Evolutionary conservation across 2,888 invertebrate species (phyloP).

Genomic region (Epinotia demarniana): DNA sequence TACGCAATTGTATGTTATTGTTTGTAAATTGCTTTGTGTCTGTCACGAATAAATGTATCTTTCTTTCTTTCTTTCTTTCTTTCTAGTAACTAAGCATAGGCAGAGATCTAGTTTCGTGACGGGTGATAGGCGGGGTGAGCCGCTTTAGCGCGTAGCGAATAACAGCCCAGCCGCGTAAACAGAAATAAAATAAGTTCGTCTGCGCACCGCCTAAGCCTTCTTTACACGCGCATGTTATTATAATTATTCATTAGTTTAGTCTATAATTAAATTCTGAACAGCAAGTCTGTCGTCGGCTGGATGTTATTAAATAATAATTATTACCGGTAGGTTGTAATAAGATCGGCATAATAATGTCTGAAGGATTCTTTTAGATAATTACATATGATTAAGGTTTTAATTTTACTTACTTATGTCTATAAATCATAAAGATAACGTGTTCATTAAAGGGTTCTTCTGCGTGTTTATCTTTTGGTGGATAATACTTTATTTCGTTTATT

Average conservation of each 20-base stretch:
- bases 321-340: slow-evolving; percentile 33
- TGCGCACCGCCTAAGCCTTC: slow-evolving; percentile 1
- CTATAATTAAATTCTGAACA: slow-evolving; percentile 42
- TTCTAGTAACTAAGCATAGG: no score
- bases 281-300: slow-evolving; percentile 28
- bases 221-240: slow-evolving; percentile 14
- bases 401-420: slow-evolving; percentile 28
- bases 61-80: no score
- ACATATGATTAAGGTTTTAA: slow-evolving; percentile 32
- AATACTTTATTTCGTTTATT: slow-evolving; percentile 6
- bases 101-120: no score
- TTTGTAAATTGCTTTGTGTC: no score
- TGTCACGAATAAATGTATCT: no score
- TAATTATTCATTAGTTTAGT: slow-evolving; percentile 29
- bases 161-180: not conserved
- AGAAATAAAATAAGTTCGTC: not conserved
- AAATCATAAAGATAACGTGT: slow-evolving; percentile 18
- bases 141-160: no score
- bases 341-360: not conserved
- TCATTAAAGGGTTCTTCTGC: not conserved
- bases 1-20: no score
- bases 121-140: not conserved
- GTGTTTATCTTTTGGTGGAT: not conserved
- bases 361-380: slow-evolving; percentile 34
- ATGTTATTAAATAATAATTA: slow-evolving; percentile 42